Evolutionary conservation across 2,113 vertebrate species (phyloP).

Genomic region (Scopus umbretta): DNA sequence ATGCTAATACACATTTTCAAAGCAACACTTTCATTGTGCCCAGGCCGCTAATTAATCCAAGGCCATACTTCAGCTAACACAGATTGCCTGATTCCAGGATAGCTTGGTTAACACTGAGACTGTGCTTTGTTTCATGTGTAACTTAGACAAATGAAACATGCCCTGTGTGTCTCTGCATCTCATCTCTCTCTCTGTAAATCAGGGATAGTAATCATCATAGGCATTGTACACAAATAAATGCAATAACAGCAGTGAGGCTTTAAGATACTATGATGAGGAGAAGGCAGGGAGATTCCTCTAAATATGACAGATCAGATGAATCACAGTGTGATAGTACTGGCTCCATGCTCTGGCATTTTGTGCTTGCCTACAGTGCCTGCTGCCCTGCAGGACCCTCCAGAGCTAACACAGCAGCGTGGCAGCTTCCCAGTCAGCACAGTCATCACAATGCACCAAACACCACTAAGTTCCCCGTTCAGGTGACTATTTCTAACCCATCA

Average conservation of each 20-base stretch:
- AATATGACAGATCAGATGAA: neutral
- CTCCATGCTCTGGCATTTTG: neutral
- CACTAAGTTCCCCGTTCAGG: accelerated
- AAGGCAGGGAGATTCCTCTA: neutral
- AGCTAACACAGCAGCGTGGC: neutral
- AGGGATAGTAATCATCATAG: neutral
- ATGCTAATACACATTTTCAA: neutral
- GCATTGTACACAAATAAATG: neutral
- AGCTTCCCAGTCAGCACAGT: neutral
- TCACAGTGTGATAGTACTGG: neutral
- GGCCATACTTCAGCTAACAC: neutral
- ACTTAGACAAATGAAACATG: neutral
- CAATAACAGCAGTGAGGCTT: neutral
- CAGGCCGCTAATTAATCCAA: neutral
- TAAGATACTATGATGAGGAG: neutral
- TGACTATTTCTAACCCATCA: neutral
- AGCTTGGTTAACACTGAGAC: neutral
- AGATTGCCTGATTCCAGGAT: neutral
- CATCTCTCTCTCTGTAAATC: neutral
- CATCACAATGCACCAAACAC: neutral
- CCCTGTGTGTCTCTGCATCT: neutral
- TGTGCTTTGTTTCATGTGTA: neutral
- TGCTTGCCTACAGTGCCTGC: neutral
- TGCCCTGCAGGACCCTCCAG: neutral
- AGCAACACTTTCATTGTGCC: neutral